Conservation (phyloP, 2,113 vertebrate genomes). For the Lathamus discolor region DNA sequence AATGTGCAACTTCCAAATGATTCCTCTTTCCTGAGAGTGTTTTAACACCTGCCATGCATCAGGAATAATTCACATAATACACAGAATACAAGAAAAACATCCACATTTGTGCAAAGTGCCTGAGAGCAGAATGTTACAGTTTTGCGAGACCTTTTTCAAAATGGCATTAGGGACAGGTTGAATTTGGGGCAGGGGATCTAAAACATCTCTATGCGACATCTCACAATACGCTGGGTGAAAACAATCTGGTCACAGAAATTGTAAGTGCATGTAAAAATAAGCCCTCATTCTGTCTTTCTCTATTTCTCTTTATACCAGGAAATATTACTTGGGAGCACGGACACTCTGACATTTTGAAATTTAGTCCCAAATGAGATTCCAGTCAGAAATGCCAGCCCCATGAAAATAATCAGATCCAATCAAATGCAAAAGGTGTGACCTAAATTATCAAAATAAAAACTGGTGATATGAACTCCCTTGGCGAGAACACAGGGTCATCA, state of each 20-base stretch:
- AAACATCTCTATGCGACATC: neutral
- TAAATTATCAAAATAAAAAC: constrained; percentile 25
- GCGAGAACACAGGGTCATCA: neutral
- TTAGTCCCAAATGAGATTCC: neutral
- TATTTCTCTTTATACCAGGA: neutral
- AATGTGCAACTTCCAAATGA: neutral
- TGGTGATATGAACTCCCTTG: neutral
- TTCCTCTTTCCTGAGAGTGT: neutral
- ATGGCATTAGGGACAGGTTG: neutral
- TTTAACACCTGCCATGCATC: constrained; percentile 6
- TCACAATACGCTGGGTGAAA: neutral
- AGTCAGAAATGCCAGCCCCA: neutral
- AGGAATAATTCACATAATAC: neutral
- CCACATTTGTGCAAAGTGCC: neutral
- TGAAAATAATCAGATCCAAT: constrained; percentile 11
- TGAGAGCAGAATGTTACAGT: neutral
- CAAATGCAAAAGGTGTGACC: constrained; percentile 6
- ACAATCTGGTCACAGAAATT: neutral
- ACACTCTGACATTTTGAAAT: constrained; percentile 19
- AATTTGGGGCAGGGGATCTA: neutral
- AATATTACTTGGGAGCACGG: neutral
- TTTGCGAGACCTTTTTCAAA: neutral
- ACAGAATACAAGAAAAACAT: constrained; percentile 1
- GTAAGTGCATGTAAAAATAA: neutral
- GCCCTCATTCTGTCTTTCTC: constrained; percentile 15